These are phyloP conservation scores for Gnathochromis pfefferi DNA, from an alignment of 2,113 vertebrate species.

Conservation along the genomic window DNA sequence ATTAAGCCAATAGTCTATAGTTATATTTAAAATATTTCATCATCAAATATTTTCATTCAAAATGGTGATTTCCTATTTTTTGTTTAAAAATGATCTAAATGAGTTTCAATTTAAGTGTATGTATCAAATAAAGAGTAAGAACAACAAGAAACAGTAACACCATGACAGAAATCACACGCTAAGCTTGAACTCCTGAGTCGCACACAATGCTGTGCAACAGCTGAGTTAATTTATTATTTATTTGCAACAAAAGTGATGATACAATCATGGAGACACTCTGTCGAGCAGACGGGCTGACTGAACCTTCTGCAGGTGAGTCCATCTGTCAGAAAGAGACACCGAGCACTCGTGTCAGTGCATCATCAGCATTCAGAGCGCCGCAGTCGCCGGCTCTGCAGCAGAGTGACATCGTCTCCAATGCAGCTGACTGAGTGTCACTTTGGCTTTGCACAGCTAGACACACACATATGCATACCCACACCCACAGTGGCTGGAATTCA, in stretches of 20 bases:
- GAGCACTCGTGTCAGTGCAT: background rate
- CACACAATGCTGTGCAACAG: background rate
- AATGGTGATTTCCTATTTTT: background rate
- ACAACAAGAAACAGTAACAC: background rate
- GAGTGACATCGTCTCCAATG: background rate
- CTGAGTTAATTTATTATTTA: background rate
- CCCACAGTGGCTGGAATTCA: background rate
- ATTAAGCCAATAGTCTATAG: background rate
- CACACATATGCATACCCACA: background rate
- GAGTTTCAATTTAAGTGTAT: background rate
- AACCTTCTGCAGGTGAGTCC: background rate
- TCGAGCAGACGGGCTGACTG: background rate
- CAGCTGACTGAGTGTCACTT: constrained; percentile 5
- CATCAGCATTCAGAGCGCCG: background rate
- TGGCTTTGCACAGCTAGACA: background rate
- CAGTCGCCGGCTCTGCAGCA: background rate
- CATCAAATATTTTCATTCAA: background rate
- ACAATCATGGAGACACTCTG: background rate
- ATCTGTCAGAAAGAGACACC: background rate
- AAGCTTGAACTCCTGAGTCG: background rate
- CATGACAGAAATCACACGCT: background rate
- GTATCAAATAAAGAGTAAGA: background rate
- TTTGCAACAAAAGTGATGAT: background rate
- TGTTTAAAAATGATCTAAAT: background rate
- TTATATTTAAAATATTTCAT: background rate